These are phyloP conservation scores for Drosophila niveifrons DNA, from an alignment of 2,888 invertebrate species.

Conservation along the genomic window DNA sequence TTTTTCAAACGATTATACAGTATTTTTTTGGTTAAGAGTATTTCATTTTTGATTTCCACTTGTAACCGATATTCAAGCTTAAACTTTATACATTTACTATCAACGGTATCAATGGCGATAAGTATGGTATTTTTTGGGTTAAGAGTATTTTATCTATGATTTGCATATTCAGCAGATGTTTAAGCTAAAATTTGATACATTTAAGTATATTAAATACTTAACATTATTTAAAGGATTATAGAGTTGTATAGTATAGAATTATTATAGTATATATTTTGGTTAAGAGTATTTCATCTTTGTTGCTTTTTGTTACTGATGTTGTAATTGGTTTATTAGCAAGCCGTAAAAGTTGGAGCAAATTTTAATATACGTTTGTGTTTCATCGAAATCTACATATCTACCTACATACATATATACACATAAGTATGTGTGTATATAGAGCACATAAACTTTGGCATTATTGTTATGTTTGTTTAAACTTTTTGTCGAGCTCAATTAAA, in stretches of 20 bases:
- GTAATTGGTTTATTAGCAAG: slow-evolving; percentile 71
- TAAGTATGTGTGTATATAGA: slow-evolving; percentile 18
- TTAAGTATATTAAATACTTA: not conserved
- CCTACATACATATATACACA: slow-evolving; percentile 1
- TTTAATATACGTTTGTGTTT: slow-evolving; percentile 40
- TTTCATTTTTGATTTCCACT: too few species aligned
- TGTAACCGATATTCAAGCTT: too few species aligned
- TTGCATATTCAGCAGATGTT: too few species aligned
- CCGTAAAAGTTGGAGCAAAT: slow-evolving; percentile 46
- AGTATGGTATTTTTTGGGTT: too few species aligned
- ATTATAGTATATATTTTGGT: too few species aligned
- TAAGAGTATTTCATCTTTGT: not conserved
- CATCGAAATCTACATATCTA: not conserved
- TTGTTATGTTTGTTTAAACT: slow-evolving; percentile 66
- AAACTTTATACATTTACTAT: too few species aligned
- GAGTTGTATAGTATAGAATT: too few species aligned
- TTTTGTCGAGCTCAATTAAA: slow-evolving; percentile 74
- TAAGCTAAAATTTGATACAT: too few species aligned
- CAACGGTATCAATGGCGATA: too few species aligned
- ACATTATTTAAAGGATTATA: not conserved
- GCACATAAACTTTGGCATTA: slow-evolving; percentile 41
- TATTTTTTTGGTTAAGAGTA: too few species aligned
- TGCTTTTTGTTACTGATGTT: slow-evolving; percentile 37
- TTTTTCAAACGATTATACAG: too few species aligned
- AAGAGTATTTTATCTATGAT: too few species aligned